Percentiles rank a stretch among this genome's conserved stretches.
Evolutionary conservation across 2,113 vertebrate genomes (phyloP).

Genomic region (Calonectris borealis): DNA sequence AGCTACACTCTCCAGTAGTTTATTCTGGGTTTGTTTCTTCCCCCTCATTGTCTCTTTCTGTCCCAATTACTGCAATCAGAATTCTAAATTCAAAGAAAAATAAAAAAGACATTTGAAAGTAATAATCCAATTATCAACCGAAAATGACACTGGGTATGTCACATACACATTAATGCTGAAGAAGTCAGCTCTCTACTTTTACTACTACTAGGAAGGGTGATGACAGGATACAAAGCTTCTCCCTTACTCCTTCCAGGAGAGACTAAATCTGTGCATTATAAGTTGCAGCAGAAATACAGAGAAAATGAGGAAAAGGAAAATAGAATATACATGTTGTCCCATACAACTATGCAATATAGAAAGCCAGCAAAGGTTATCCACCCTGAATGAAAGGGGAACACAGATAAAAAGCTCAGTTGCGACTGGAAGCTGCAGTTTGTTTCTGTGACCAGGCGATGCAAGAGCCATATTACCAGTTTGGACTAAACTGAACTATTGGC

Average conservation of each 20-base stretch:
- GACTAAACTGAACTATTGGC: background rate
- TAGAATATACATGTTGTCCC: background rate
- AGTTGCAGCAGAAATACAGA: background rate
- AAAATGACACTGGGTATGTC: background rate
- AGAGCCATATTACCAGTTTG: rapidly evolving
- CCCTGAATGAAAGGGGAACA: background rate
- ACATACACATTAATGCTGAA: background rate
- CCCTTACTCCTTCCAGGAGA: background rate
- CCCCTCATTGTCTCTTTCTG: background rate
- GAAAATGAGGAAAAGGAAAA: background rate
- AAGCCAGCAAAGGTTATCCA: background rate
- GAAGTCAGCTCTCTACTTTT: background rate
- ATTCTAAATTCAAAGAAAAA: background rate
- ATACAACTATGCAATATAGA: rapidly evolving
- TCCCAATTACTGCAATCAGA: background rate
- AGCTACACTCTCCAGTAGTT: background rate
- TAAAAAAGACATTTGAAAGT: background rate
- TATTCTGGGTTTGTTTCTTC: background rate
- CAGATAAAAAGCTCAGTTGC: background rate
- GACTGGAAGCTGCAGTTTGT: background rate
- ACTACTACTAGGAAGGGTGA: background rate
- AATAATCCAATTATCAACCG: background rate
- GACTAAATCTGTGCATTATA: background rate
- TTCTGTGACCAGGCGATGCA: background rate
- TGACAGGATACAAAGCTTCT: background rate